Evolutionary conservation across 1,140 invertebrate species (phyloP).

Genomic region (Samia ricini): DNA sequence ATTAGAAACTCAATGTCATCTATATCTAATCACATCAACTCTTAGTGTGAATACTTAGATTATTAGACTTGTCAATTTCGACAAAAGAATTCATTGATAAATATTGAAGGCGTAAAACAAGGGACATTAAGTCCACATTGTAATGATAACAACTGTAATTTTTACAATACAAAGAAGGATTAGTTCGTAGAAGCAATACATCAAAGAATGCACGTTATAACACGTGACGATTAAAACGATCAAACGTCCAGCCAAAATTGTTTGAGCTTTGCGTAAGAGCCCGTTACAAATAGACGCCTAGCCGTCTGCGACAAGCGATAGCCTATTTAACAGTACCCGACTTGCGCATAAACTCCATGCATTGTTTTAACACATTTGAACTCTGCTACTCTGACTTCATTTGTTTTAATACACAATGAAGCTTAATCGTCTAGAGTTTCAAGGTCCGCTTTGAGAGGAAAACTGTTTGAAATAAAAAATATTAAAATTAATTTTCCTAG

Average conservation of each 20-base stretch:
- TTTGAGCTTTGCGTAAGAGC: background rate
- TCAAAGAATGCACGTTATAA: background rate
- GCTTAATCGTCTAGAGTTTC: background rate
- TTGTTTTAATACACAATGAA: background rate
- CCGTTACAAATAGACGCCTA: background rate
- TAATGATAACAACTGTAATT: background rate
- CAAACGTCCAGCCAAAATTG: background rate
- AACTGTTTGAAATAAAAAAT: background rate
- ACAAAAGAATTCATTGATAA: too few species aligned
- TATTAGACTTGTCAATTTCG: too few species aligned
- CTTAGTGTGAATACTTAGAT: too few species aligned
- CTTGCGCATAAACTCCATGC: background rate
- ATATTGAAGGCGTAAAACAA: too few species aligned
- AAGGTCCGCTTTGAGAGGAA: background rate
- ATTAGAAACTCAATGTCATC: too few species aligned
- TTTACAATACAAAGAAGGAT: background rate
- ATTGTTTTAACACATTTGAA: background rate
- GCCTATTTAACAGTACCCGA: background rate
- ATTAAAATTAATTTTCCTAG: too few species aligned
- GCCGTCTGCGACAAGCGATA: background rate
- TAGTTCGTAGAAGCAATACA: background rate
- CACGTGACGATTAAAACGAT: slow-evolving; percentile 1
- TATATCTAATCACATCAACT: too few species aligned
- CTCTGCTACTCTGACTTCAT: background rate
- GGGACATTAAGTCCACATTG: background rate